Evolutionary conservation across 2,888 invertebrate species (phyloP), one percentile per base, ranked within the genome.

Genomic region (Hedya salicella): DNA sequence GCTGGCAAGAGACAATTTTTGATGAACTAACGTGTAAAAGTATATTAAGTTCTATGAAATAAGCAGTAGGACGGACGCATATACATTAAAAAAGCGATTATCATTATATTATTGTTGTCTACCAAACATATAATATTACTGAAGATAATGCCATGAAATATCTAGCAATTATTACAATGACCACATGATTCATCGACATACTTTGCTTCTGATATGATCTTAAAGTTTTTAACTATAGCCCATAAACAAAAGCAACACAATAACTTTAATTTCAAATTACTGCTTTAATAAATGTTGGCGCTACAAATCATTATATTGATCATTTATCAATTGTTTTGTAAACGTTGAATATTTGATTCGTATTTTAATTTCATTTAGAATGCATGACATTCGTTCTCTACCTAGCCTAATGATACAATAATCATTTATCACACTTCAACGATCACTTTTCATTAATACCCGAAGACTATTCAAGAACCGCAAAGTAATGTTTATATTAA

Each of bases 351-450:
- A n/a, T 39, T 59, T 39, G 6, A 2, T n/a, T 64, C 39, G 19
- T 46, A 13, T 32, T 48, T 32, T n/a, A 19, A 8, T 14, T n/a
- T n/a, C n/a, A n/a, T n/a, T n/a, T n/a, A n/a, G 53, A 39, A 60
- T 60, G 57, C 36, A 50, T 36, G 25, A 52, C 56, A 62, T 62
- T 54, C 52, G 32, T 48, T 56, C 59, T n/a, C 42, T 52, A 66
- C 21, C 65, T 71, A 70, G 65, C 39, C 72, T 73, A 80, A 71
- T 78, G 77, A 78, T 77, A 77, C 72, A 67, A 75, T 73, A 71
- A 73, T 64, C 62, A 64, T 65, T 73, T 77, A 81, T 78, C 81
- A 79, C 79, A 81, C 79, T 71, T 67, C 54, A 19, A 42, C 66
- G 60, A 49, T 61, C 46, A 25, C 53, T 42, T 53, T 39, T 60